Conservation (phyloP, 2,797 vertebrate species). For the Hapalemur alaotrensis region DNA sequence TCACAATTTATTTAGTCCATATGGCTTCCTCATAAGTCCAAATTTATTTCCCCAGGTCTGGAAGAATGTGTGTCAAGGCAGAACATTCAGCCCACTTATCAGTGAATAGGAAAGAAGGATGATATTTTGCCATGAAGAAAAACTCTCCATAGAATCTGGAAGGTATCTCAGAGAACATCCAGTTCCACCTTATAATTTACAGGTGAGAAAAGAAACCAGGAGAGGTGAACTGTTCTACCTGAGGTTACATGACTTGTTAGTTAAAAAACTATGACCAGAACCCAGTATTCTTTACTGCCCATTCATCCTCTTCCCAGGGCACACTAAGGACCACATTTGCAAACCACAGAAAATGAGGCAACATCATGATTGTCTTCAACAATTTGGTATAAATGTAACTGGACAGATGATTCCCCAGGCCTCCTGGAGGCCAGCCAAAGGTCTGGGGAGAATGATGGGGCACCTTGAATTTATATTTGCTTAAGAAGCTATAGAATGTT, state of each 20-base stretch:
- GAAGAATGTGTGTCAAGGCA: background rate
- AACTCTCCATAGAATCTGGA: background rate
- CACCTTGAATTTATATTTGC: slow-evolving; percentile 55
- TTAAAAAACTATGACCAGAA: background rate
- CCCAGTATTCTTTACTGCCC: background rate
- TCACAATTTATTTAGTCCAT: background rate
- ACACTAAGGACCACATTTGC: background rate
- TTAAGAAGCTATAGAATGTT: slow-evolving; percentile 32
- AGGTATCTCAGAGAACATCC: background rate
- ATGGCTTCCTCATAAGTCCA: background rate
- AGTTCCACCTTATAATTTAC: background rate
- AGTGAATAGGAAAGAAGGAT: background rate
- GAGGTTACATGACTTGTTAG: background rate
- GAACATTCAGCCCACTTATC: background rate
- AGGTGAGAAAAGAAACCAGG: background rate
- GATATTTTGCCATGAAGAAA: background rate
- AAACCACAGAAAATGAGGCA: slow-evolving; percentile 8
- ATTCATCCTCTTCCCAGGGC: background rate
- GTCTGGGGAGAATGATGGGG: background rate
- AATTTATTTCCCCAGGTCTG: background rate
- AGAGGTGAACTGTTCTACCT: background rate
- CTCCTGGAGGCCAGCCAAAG: slow-evolving; percentile 30
- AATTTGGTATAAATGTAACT: background rate
- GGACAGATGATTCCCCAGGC: slow-evolving; percentile 27
- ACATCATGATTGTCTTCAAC: background rate